Evolutionary conservation across 2,797 vertebrate species (phyloP).

Genomic region (Melanotaenia boesemani): DNA sequence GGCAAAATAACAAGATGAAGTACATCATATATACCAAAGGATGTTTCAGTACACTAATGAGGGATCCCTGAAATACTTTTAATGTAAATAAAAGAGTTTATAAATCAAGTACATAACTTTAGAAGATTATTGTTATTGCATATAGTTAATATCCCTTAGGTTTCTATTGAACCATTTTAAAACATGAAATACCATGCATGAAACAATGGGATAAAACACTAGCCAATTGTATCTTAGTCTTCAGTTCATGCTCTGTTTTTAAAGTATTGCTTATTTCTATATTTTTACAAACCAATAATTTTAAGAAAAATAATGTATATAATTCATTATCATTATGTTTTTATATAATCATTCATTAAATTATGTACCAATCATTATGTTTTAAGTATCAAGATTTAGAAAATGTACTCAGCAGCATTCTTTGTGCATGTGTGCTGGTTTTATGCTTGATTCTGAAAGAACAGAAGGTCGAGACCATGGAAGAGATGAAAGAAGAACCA

Average conservation of each 20-base stretch:
- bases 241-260: neutral
- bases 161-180: slow-evolving; percentile 25
- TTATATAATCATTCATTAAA: too few species aligned
- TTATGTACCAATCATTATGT: too few species aligned
- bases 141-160: slow-evolving; percentile 39
- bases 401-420: too few species aligned
- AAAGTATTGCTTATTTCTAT: neutral
- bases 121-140: slow-evolving; percentile 48
- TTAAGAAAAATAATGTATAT: too few species aligned
- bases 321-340: too few species aligned
- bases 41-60: slow-evolving; percentile 53
- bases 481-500: too few species aligned
- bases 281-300: neutral
- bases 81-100: slow-evolving; percentile 31
- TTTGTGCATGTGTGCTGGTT: too few species aligned
- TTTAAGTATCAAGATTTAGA: too few species aligned
- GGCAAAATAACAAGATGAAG: slow-evolving; percentile 22
- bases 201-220: slow-evolving; percentile 7
- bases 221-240: neutral
- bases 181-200: neutral
- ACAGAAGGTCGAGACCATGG: too few species aligned
- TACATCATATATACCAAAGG: slow-evolving; percentile 46
- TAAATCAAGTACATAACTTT: slow-evolving; percentile 37
- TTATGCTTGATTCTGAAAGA: too few species aligned
- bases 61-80: slow-evolving; percentile 21